A percentile compares a stretch with the other conserved stretches of the same genome.
Conservation (phyloP, 2,797 vertebrate genomes). For the Ciconia nigra region DNA sequence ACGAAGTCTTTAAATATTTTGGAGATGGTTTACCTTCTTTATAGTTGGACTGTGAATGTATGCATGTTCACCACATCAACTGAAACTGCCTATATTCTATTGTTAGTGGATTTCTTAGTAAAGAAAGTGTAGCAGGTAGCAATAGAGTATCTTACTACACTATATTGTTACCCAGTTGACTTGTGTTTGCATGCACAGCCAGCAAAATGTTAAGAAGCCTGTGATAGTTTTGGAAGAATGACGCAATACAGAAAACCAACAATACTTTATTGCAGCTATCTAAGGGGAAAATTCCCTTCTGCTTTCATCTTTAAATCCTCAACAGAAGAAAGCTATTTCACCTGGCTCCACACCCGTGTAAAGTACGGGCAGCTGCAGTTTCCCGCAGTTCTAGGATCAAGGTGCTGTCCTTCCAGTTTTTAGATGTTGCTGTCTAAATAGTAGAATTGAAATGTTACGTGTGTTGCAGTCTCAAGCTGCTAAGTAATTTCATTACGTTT, state of each 20-base stretch:
- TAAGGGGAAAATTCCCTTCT: constrained; percentile 30
- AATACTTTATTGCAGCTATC: background rate
- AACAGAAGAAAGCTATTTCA: constrained; percentile 30
- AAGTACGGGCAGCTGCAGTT: background rate
- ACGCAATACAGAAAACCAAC: background rate
- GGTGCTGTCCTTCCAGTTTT: background rate
- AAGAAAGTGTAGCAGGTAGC: background rate
- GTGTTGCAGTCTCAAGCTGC: background rate
- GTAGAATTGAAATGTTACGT: background rate
- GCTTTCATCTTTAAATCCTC: constrained; percentile 60
- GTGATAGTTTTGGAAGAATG: background rate
- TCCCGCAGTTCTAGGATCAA: background rate
- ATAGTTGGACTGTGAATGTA: background rate
- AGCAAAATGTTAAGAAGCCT: constrained; percentile 1
- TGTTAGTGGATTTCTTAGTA: constrained; percentile 33
- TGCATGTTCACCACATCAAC: background rate
- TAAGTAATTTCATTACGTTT: background rate
- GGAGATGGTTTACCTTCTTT: background rate
- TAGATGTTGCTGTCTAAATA: background rate
- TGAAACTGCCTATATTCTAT: background rate
- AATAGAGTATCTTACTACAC: background rate
- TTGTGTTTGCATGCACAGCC: background rate
- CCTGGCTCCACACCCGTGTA: background rate
- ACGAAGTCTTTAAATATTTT: background rate
- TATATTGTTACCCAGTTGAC: background rate